Percentiles rank a stretch among this genome's conserved stretches.
Conservation (phyloP, 2,797 vertebrate species). For the Poeciliopsis paucimaculata region DNA sequence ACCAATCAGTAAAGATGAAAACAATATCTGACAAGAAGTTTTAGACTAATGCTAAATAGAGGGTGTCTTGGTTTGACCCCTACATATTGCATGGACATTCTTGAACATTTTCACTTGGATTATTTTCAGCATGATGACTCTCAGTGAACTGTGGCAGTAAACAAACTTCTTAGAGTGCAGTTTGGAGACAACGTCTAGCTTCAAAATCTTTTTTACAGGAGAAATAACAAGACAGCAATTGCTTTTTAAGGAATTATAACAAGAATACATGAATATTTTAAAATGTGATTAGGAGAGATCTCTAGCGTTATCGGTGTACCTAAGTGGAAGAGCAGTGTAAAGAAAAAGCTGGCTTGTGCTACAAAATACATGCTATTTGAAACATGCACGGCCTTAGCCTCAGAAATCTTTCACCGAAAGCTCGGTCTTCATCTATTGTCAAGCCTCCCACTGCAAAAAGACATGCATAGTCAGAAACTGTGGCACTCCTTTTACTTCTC, state of each 20-base stretch:
- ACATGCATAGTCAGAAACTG: slow-evolving; percentile 9
- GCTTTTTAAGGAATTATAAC: slow-evolving; percentile 54
- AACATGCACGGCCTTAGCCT: not conserved
- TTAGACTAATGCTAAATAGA: not conserved
- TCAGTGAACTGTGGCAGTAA: slow-evolving; percentile 35
- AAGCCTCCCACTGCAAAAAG: slow-evolving; percentile 2
- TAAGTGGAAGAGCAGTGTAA: slow-evolving; percentile 49
- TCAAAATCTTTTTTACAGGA: slow-evolving; percentile 33
- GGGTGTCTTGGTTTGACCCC: not conserved
- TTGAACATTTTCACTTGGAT: slow-evolving; percentile 1
- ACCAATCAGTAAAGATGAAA: not conserved
- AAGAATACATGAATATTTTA: slow-evolving; percentile 72
- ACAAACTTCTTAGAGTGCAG: slow-evolving; percentile 44
- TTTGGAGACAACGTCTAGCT: slow-evolving; percentile 31
- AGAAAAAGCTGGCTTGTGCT: slow-evolving; percentile 40
- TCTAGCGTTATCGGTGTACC: slow-evolving; percentile 54
- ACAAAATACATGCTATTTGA: slow-evolving; percentile 12
- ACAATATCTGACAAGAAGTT: not conserved
- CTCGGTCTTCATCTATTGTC: not conserved
- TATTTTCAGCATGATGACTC: slow-evolving; percentile 35
- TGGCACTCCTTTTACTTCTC: slow-evolving; percentile 36
- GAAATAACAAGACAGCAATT: slow-evolving; percentile 46
- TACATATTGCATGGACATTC: slow-evolving; percentile 10
- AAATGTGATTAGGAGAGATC: slow-evolving; percentile 61
- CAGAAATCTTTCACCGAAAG: not conserved